Evolutionary conservation across 2,888 invertebrate genomes (phyloP).

Genomic region (Cynaeus angustus): DNA sequence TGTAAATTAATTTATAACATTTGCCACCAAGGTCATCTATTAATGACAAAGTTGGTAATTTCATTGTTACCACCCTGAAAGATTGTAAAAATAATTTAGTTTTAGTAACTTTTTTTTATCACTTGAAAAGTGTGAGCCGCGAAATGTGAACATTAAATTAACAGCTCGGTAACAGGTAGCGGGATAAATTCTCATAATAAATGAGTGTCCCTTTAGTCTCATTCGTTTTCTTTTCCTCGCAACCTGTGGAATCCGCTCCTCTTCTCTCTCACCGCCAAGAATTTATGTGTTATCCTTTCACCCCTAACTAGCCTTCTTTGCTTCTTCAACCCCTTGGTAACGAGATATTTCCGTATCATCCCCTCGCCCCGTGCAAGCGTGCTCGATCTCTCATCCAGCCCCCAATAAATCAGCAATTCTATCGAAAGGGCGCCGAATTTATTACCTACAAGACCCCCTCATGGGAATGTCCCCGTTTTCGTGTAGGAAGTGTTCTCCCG

Average conservation of each 20-base stretch:
- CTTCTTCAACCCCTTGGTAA: slow-evolving; percentile 17
- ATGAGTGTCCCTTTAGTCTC: too few species aligned
- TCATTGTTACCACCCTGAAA: too few species aligned
- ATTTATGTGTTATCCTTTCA: slow-evolving; percentile 4
- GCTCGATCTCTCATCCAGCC: slow-evolving; percentile 4
- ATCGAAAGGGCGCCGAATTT: slow-evolving; percentile 32
- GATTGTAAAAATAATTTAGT: too few species aligned
- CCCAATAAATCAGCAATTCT: slow-evolving; percentile 24
- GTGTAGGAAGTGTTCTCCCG: background rate
- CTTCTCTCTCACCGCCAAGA: background rate
- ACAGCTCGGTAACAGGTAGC: too few species aligned
- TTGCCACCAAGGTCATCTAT: too few species aligned
- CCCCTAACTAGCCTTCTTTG: slow-evolving; percentile 11
- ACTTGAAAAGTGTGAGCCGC: too few species aligned
- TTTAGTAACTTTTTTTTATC: too few species aligned
- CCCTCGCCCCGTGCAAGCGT: slow-evolving; percentile 7
- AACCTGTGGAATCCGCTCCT: slow-evolving; percentile 6
- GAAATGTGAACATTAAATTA: too few species aligned
- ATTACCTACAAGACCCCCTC: slow-evolving; percentile 27
- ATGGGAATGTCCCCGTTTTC: slow-evolving; percentile 1
- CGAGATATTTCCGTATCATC: slow-evolving; percentile 17
- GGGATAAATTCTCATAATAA: too few species aligned
- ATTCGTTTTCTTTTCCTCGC: background rate
- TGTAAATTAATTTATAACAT: too few species aligned
- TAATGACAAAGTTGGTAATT: too few species aligned